Evolutionary conservation across 1,140 invertebrate genomes (phyloP).

Genomic region (Potamilus streckersoni): DNA sequence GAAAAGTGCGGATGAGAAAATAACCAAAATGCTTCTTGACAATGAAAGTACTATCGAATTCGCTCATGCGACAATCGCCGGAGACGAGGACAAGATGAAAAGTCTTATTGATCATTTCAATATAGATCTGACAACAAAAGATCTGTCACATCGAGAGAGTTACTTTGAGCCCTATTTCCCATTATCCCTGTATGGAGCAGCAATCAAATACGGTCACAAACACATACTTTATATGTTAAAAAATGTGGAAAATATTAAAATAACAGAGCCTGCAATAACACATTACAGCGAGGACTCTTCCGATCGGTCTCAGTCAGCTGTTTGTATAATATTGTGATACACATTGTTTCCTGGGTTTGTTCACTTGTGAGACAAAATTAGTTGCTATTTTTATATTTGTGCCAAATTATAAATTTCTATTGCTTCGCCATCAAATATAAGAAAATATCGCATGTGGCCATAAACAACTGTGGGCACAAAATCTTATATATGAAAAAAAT

Average conservation of each 20-base stretch:
- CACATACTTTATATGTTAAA: slow-evolving; percentile 45
- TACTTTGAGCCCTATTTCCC: slow-evolving; percentile 50
- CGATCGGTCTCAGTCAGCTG: no score
- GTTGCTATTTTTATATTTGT: no score
- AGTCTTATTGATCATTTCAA: slow-evolving; percentile 43
- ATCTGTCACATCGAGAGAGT: slow-evolving; percentile 51
- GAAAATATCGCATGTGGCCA: no score
- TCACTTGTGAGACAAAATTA: no score
- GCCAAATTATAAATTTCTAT: no score
- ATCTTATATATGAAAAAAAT: no score
- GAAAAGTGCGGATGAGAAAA: slow-evolving; percentile 43
- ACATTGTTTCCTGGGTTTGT: no score
- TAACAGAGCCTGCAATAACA: no score
- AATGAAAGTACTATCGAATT: slow-evolving; percentile 61
- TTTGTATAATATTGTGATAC: no score
- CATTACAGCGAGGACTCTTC: no score
- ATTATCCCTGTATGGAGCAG: slow-evolving; percentile 51
- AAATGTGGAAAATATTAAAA: slow-evolving; percentile 2
- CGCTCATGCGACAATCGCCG: slow-evolving; percentile 59
- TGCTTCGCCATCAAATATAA: no score
- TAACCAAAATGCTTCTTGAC: slow-evolving; percentile 49
- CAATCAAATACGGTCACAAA: slow-evolving; percentile 53
- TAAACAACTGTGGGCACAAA: no score
- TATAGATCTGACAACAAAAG: slow-evolving; percentile 48
- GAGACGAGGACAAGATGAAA: slow-evolving; percentile 51